Evolutionary conservation across 1,140 invertebrate species (phyloP), one percentile per base, ranked within the genome.

Genomic region (Hypsibius dujardini): DNA sequence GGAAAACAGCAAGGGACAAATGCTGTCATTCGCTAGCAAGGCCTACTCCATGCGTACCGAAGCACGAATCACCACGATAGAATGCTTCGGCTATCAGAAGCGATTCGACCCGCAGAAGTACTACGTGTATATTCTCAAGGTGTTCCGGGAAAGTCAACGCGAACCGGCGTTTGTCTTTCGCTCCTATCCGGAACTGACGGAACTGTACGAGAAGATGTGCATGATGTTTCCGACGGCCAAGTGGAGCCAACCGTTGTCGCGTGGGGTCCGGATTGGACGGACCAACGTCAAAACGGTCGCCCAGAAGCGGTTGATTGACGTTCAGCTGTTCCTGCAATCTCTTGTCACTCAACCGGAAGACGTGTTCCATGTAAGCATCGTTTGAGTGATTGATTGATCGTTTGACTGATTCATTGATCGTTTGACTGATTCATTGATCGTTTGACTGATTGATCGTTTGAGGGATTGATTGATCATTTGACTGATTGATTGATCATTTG

Each of bases 71-170:
- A 85, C 84, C n/a, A 85, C 84, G 71, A 88, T 95, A 1, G 86
- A 88, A 79, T 89, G 97, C 7, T 84, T 89, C 69, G 87, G 87
- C 70, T 95, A 87, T 79, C 89, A 95, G 81, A 98, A 98, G 79
- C 85, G 92, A 74, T 95, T 95, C 78, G 90, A 92, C 79, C 93
- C 93, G 45, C 93, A 97, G 77, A 98, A 98, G 82, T 92, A 95
- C 82, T 98, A 98, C 80, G 91, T 96, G 76, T 98, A 95, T 79
- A 88, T 94, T 75, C 80, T 98, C 60, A 85, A 87, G 75, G 88
- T 98, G 60, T 87, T 87, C 75, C 83, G 95, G 71, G 88, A 89
- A 75, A 86, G 87, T 71, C 87, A 93, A 77, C 84, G 85, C 3
- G 90, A 93, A 76, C 86, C 90, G 0, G 86, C 87, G 70, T 87